phyloP scores from a whole-genome alignment of 1,140 invertebrate species.

The Orchestia grillus region DNA sequence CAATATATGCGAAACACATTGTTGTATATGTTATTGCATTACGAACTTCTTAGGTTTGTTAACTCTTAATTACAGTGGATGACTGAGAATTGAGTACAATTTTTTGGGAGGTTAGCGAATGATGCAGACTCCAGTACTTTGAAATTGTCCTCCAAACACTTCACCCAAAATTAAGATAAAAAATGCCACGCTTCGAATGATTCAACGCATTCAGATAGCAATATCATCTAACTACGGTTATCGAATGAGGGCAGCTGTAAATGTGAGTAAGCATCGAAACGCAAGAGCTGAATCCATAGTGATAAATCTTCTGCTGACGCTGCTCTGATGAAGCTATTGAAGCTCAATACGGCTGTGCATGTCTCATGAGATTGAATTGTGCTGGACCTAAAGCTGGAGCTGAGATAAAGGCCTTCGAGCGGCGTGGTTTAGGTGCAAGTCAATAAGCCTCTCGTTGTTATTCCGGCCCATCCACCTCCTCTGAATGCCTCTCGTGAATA shows the following conservation, averaged over 20 bases:
- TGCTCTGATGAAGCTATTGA: not conserved
- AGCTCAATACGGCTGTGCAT: not conserved
- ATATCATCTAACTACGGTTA: not conserved
- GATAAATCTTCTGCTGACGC: not conserved
- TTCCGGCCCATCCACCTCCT: not conserved
- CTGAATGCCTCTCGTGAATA: not conserved
- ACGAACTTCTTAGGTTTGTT: too few relatives aligned
- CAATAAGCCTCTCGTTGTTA: not conserved
- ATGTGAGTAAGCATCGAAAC: not conserved
- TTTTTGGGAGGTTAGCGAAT: too few relatives aligned
- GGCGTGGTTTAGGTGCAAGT: not conserved
- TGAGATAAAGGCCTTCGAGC: not conserved
- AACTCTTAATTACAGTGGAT: too few relatives aligned
- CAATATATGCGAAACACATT: too few relatives aligned
- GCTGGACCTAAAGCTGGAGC: not conserved
- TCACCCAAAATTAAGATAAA: not conserved
- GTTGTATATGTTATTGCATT: too few relatives aligned
- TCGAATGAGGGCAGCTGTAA: not conserved
- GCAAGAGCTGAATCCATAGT: not conserved
- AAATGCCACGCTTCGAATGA: not conserved
- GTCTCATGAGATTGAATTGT: not conserved
- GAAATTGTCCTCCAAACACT: too few relatives aligned
- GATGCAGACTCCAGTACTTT: too few relatives aligned
- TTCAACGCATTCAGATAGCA: not conserved
- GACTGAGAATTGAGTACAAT: too few relatives aligned